Conservation (phyloP, 2,888 invertebrate species). For the Andrena dorsata region DNA sequence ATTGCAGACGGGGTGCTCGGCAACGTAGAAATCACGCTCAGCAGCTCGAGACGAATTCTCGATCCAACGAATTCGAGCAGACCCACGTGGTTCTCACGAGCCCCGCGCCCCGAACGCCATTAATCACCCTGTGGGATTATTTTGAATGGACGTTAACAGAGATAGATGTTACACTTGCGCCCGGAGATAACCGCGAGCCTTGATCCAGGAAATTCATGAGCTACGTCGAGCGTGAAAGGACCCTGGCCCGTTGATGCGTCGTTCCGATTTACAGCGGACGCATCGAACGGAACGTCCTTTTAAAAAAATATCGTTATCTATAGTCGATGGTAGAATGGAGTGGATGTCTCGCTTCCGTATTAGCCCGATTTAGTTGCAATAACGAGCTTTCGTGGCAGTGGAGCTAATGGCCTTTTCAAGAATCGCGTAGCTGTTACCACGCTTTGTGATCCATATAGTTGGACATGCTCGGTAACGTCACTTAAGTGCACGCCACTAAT, state of each 20-base stretch:
- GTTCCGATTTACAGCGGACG: constrained; percentile 15
- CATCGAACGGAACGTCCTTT: constrained; percentile 18
- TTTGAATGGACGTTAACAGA: not conserved
- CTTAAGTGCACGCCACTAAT: constrained; percentile 74
- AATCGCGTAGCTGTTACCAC: constrained; percentile 84
- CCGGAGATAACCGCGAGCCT: not conserved
- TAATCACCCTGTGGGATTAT: constrained; percentile 27
- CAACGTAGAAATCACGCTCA: not conserved
- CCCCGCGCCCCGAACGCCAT: not conserved
- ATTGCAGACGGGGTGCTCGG: not conserved
- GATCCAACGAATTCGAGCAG: not conserved
- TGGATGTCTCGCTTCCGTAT: constrained; percentile 31
- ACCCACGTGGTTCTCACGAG: too few species aligned
- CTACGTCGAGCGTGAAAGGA: constrained; percentile 28
- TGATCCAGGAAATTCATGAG: constrained; percentile 37
- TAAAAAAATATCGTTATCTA: constrained; percentile 18
- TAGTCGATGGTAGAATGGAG: constrained; percentile 1
- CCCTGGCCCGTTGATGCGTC: not conserved
- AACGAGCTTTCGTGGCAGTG: constrained; percentile 65
- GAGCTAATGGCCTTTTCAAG: constrained; percentile 76
- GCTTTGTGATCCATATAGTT: constrained; percentile 83
- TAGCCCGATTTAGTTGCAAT: constrained; percentile 58
- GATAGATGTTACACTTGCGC: not conserved
- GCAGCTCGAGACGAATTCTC: constrained; percentile 7
- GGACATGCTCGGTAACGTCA: constrained; percentile 83